Evolutionary conservation across 1,140 invertebrate species (phyloP), one percentile per base, ranked within the genome.

Genomic region (Orussus abietinus): DNA sequence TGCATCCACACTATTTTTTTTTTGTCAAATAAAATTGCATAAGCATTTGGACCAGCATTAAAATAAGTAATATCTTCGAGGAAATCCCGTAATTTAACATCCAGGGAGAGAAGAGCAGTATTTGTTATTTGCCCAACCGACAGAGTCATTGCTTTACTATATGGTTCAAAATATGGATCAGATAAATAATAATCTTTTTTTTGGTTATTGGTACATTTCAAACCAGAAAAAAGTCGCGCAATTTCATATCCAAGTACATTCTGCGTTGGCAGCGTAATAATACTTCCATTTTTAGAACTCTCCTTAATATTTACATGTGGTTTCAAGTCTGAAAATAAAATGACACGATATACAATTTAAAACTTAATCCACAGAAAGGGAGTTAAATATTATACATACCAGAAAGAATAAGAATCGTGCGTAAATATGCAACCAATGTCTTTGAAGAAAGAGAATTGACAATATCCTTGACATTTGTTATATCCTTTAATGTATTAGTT

Each of bases 1-100:
- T 72, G 66, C 56, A 70, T 71, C 68, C 68, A 71, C 11, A 74
- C 57, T 11, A 66, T 45, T 22, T 64, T 66, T 30, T 67, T 66
- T 37, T 53, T 68, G 14, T 74, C 69, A 21, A 74, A 67, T 0
- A 74, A 31, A 42, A 70, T 38, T 4, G 59, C 62, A 26, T 69
- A 49, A 14, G 50, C 40, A n/a, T 56, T 49, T 5, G 51, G 40
- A 11, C 64, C 66, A 10, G 44, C 53, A n/a, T 72, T 67, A 37
- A 71, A 72, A 36, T 74, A 72, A 3, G 63, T 74, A 4, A 73
- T 44, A 37, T 71, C 66, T 29, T 71, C 68, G 3, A 73, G 36
- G 20, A 73, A 69, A 29, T 72, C 64, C 17, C 47, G 33, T 12
- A 73, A 42, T 35, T 68, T 67, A 2, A 72, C 47, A 22, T 72